Base-by-base conservation (phyloP, 2,888 invertebrate species). In the Drosophila mayaguana region DNA sequence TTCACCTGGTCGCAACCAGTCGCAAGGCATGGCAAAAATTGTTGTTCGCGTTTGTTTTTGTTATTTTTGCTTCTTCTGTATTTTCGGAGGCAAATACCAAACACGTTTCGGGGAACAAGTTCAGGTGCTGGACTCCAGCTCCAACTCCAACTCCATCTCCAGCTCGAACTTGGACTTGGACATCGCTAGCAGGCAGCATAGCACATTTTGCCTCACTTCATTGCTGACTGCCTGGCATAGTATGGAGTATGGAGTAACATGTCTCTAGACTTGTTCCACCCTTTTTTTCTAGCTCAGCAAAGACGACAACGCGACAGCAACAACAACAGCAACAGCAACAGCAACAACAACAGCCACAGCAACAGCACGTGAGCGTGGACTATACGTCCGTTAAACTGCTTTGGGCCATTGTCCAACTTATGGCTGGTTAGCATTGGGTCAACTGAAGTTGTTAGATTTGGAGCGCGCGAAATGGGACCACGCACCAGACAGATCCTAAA, bases 101-200 rank as follows among this genome's bases (percentile, higher is more conserved):
- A 85, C 84, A 87, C 84, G 84, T 85, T 85, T 85, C 72, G 84
- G 70, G 78, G 84, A 87, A 85, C 87, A 87, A 84, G 87, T 84
- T 84, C 87, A 84, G 84, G 68, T 78, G 78, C 68, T 73, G 71
- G 76, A 68, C 68, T 60, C 50, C 50, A 51, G 45, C 65, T 57
- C 54, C 55, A 63, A 63, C 67, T 55, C 48, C 48, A 54, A 57
- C 64, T 56, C 50, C n/a, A 40, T 1, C 40, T 40, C 7, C 40
- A 63, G 50, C 61, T 64, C 67, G 53, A 36, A 61, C 54, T 51
- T 42, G 42, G 74, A 70, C 48, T 63, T 75, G 67, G 71, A 75
- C 64, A 53, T 72, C 67, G 67, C 62, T 36, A 72, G 59, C 78
- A 64, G 67, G 60, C 60, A 70, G 59, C 64, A 59, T 20, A 65